phyloP scores from a whole-genome alignment of 1,140 invertebrate genomes.

The Bombus pascuorum region DNA sequence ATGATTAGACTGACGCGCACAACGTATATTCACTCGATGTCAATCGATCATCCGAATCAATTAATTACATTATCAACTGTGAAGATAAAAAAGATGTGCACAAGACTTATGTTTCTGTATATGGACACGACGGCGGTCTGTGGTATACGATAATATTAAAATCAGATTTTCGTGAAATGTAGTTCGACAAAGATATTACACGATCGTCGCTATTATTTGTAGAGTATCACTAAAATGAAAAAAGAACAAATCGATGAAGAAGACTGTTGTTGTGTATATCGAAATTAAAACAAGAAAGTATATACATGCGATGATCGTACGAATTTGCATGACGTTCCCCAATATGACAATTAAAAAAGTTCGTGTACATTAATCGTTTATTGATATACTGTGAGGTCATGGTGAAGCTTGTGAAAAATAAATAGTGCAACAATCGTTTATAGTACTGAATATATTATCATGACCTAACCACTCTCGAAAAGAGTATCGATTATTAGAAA shows the following conservation, averaged over 20 bases:
- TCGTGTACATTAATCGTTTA: slow-evolving; percentile 67
- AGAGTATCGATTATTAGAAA: slow-evolving; percentile 59
- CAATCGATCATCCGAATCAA: slow-evolving; percentile 32
- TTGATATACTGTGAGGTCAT: slow-evolving; percentile 59
- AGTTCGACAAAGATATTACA: slow-evolving; percentile 39
- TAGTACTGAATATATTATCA: slow-evolving; percentile 60
- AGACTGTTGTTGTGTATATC: slow-evolving; percentile 54
- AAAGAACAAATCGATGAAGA: slow-evolving; percentile 21
- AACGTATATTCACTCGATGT: slow-evolving; percentile 35
- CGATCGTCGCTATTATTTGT: slow-evolving; percentile 45
- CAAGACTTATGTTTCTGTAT: slow-evolving; percentile 49
- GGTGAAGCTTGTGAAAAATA: slow-evolving; percentile 55
- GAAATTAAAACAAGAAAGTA: slow-evolving; percentile 29
- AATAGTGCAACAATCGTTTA: slow-evolving; percentile 67
- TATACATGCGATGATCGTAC: slow-evolving; percentile 40
- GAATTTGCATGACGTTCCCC: slow-evolving; percentile 56
- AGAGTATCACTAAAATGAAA: slow-evolving; percentile 14
- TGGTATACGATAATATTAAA: slow-evolving; percentile 52
- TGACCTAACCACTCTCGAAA: slow-evolving; percentile 57
- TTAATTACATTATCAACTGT: slow-evolving; percentile 34
- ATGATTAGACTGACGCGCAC: slow-evolving; percentile 36
- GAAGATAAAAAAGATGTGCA: slow-evolving; percentile 37
- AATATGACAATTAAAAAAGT: slow-evolving; percentile 53
- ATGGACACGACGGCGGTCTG: slow-evolving; percentile 46
- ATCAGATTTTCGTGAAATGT: slow-evolving; percentile 39